Conservation (phyloP, 1,140 invertebrate genomes). For the Neodiprion fabricii region DNA sequence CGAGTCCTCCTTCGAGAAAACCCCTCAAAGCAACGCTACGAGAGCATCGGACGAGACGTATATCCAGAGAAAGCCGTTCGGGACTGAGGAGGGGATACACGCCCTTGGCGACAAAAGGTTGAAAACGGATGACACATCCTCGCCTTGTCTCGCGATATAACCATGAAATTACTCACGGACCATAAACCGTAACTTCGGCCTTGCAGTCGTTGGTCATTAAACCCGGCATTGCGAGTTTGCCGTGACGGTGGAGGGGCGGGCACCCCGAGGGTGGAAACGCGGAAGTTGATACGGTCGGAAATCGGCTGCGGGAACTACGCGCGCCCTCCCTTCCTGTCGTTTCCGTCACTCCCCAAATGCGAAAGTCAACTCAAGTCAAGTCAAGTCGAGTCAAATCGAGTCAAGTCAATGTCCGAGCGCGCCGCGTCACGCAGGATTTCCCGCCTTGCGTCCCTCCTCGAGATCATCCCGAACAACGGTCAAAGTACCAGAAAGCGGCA, state of each 20-base stretch:
- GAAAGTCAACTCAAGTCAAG: no score
- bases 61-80: no score
- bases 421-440: no score
- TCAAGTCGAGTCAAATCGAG: no score
- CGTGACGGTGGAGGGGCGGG: no score
- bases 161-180: background rate
- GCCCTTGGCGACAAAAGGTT: background rate
- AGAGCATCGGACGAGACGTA: no score
- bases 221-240: background rate
- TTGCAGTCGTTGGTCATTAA: background rate
- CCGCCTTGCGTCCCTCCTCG: no score
- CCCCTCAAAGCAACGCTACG: no score
- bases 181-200: background rate
- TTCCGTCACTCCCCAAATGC: no score
- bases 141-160: background rate
- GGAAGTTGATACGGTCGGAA: background rate
- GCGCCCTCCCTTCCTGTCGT: no score
- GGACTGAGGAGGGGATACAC: background rate
- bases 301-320: slow-evolving; percentile 11
- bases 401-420: no score
- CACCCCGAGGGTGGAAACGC: background rate
- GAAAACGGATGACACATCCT: background rate
- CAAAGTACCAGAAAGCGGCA: background rate
- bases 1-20: no score
- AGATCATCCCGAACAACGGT: background rate